phyloP scores from a whole-genome alignment of 2,888 invertebrate genomes.

The Ennomos quercinarius region DNA sequence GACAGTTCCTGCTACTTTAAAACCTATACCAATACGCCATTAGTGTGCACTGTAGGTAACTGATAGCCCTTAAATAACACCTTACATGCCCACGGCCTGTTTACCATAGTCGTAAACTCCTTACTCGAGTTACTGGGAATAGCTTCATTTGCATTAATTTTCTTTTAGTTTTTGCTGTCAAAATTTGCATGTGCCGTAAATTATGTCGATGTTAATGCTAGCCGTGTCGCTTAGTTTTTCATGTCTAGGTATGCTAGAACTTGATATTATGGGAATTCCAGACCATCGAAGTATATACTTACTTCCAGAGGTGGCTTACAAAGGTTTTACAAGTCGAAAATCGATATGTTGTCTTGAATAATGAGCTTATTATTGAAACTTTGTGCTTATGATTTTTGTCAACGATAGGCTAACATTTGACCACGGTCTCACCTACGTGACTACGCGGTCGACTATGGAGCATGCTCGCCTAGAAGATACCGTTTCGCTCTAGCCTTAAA shows the following conservation, averaged over 20 bases:
- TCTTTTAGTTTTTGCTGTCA: conserved; percentile 40
- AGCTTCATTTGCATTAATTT: conserved; percentile 48
- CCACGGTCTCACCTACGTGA: too few species aligned
- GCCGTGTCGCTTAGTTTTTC: conserved; percentile 13
- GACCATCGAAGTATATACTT: background rate
- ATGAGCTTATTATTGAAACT: too few species aligned
- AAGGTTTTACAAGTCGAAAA: too few species aligned
- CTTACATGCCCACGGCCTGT: conserved; percentile 10
- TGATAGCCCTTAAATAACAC: conserved; percentile 27
- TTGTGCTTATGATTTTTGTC: too few species aligned
- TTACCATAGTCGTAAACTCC: conserved; percentile 35
- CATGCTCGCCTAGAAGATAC: too few species aligned
- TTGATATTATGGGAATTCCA: conserved; percentile 16
- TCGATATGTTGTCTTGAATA: too few species aligned
- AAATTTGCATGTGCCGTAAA: conserved; percentile 46
- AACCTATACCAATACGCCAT: conserved; percentile 29
- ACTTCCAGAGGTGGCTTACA: background rate
- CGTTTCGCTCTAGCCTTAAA: too few species aligned
- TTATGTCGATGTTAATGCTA: conserved; percentile 32
- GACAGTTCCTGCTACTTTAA: conserved; percentile 35
- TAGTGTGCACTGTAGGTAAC: conserved; percentile 5
- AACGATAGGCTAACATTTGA: too few species aligned
- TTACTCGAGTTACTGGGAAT: conserved; percentile 38
- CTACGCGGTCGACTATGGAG: too few species aligned
- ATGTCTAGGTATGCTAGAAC: background rate